A percentile compares a stretch with the other conserved stretches of the same genome.
These are phyloP conservation scores for Montifringilla adamsi DNA, from an alignment of 2,113 vertebrate genomes.

Conservation along the genomic window DNA sequence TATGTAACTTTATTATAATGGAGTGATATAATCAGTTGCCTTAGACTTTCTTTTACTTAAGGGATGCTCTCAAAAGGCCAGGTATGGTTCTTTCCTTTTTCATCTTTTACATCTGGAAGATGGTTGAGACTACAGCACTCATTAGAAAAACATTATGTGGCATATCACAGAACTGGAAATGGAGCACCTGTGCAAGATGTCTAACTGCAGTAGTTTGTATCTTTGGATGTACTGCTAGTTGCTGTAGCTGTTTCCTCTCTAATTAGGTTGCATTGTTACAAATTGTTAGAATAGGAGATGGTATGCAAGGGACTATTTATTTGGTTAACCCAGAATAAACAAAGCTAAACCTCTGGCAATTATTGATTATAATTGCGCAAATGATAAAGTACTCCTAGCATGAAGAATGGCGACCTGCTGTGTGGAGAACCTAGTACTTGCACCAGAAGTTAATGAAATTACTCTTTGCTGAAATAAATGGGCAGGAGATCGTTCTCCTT, in stretches of 20 bases:
- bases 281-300: not conserved
- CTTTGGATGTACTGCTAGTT: not conserved
- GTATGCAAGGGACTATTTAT: not conserved
- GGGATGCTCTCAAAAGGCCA: not conserved
- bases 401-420: not conserved
- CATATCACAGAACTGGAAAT: not conserved
- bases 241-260: not conserved
- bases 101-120: not conserved
- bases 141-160: not conserved
- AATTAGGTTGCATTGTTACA: not conserved
- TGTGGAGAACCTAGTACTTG: not conserved
- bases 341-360: not conserved
- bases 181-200: not conserved
- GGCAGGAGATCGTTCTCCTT: too few relatives aligned
- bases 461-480: not conserved
- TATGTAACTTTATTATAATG: not conserved
- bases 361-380: not conserved
- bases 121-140: not conserved
- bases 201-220: not conserved
- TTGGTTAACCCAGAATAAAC: not conserved
- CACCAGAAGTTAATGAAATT: not conserved
- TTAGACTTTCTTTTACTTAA: not conserved
- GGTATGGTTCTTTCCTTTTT: not conserved
- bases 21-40: not conserved
- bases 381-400: not conserved